Conservation (phyloP, 2,888 invertebrate genomes). For the Phorcus lineatus region DNA sequence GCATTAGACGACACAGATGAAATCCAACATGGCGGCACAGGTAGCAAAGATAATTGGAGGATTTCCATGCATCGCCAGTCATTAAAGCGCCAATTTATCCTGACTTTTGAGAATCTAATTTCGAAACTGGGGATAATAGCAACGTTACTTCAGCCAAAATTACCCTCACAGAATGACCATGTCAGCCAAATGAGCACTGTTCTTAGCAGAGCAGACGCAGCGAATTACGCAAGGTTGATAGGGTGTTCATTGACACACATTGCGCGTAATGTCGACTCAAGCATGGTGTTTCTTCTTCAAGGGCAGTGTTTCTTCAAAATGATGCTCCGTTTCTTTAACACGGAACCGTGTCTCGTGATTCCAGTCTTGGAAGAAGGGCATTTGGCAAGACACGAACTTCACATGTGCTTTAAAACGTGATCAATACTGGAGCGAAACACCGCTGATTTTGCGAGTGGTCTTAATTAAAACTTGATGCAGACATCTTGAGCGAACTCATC, state of each 20-base stretch:
- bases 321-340: no score
- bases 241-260: neutral
- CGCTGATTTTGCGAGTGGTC: neutral
- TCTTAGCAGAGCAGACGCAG: neutral
- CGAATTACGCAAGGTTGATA: conserved; percentile 12
- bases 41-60: neutral
- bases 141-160: conserved; percentile 6
- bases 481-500: neutral
- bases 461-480: conserved; percentile 25
- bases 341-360: no score
- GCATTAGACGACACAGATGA: neutral
- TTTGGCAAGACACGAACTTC: neutral
- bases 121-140: conserved; percentile 14
- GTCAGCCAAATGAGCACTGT: neutral
- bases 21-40: conserved; percentile 16
- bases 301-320: no score
- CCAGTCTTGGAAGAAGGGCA: no score
- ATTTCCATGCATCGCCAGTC: conserved; percentile 2
- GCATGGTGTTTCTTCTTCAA: neutral
- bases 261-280: conserved; percentile 6
- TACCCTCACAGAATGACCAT: neutral
- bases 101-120: conserved; percentile 22
- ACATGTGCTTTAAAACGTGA: neutral
- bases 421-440: conserved; percentile 3
- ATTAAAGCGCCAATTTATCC: conserved; percentile 21